Evolutionary conservation across 2,113 vertebrate genomes (phyloP).

Genomic region (Pseudorectes ferrugineus): DNA sequence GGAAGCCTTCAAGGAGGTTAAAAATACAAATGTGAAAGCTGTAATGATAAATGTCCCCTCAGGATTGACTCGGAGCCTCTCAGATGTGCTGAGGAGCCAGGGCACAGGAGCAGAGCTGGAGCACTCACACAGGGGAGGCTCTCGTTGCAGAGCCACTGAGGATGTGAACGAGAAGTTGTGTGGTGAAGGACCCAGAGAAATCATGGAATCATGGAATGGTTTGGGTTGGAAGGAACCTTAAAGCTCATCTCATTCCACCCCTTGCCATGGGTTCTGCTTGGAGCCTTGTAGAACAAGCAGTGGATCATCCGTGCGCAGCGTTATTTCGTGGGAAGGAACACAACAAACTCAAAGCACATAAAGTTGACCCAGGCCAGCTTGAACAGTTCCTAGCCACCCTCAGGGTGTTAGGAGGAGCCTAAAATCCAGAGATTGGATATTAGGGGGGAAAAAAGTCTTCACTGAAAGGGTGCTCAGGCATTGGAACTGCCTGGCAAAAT

Average conservation of each 20-base stretch:
- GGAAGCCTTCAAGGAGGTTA: constrained; percentile 22
- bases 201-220: neutral
- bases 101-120: neutral
- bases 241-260: neutral
- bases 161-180: neutral
- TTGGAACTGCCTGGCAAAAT: neutral
- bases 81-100: neutral
- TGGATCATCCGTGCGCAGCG: fast-evolving
- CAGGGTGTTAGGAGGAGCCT: neutral
- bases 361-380: neutral
- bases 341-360: neutral
- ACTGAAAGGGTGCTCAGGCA: neutral
- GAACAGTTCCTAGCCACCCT: neutral
- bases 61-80: neutral
- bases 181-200: neutral
- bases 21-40: neutral
- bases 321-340: neutral
- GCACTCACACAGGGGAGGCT: neutral
- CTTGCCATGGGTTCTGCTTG: neutral
- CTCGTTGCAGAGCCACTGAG: fast-evolving
- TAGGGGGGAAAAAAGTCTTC: neutral
- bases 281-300: neutral
- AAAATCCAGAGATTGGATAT: neutral
- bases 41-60: neutral
- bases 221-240: neutral